These are phyloP conservation scores for Tetramorium simillimum DNA, from an alignment of 1,140 invertebrate species.

Conservation along the genomic window DNA sequence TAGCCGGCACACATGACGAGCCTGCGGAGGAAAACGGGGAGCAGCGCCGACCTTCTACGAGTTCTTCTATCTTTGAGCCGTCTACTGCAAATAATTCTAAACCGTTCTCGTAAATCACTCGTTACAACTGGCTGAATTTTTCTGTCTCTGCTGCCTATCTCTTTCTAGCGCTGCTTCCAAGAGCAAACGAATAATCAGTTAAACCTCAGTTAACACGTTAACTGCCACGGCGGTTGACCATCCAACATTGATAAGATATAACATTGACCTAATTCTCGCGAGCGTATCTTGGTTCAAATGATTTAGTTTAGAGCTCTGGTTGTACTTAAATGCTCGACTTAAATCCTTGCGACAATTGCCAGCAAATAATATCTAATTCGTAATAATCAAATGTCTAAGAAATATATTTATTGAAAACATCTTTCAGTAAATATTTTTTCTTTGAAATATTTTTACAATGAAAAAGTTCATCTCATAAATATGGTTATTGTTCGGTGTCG, in stretches of 20 bases:
- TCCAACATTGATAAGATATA: slow-evolving; percentile 19
- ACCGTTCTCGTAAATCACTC: not conserved
- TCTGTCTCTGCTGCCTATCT: not conserved
- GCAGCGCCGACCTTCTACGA: no score
- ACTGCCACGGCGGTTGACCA: not conserved
- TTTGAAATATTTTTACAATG: not conserved
- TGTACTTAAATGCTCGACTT: not conserved
- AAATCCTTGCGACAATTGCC: not conserved
- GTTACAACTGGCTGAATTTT: not conserved
- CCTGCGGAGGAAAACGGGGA: not conserved
- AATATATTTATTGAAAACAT: not conserved
- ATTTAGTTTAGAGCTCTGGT: not conserved
- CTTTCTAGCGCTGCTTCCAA: not conserved
- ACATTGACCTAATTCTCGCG: slow-evolving; percentile 8
- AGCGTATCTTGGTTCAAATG: not conserved
- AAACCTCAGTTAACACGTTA: not conserved
- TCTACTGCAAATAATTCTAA: not conserved
- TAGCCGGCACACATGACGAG: not conserved
- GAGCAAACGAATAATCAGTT: slow-evolving; percentile 5
- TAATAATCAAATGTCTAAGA: not conserved
- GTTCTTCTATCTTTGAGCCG: not conserved
- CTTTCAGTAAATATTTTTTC: not conserved
- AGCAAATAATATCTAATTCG: not conserved
- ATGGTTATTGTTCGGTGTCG: not conserved
- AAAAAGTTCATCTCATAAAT: not conserved